Conservation (phyloP, 2,113 vertebrate genomes). For the Taxidea taxus region DNA sequence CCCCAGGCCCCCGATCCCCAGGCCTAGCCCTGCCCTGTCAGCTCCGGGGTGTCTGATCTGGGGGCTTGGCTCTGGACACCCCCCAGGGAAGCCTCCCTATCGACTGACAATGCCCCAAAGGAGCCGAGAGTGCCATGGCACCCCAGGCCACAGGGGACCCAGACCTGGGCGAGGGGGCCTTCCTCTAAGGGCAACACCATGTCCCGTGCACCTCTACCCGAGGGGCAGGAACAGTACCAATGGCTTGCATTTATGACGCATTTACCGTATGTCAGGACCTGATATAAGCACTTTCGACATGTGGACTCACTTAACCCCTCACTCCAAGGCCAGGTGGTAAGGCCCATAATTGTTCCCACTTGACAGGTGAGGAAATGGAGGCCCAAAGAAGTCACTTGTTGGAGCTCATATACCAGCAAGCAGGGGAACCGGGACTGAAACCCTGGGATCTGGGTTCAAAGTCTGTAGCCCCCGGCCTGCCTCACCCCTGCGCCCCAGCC, state of each 20-base stretch:
- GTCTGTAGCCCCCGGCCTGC: not conserved
- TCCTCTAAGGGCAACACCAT: not conserved
- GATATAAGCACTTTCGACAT: rapidly evolving
- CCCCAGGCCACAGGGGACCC: not conserved
- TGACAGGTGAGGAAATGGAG: not conserved
- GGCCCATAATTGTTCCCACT: not conserved
- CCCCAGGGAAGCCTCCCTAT: not conserved
- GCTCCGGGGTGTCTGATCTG: not conserved
- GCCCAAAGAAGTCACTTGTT: not conserved
- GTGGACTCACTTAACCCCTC: rapidly evolving
- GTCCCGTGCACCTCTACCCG: rapidly evolving
- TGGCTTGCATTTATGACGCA: rapidly evolving
- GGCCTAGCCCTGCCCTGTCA: not conserved
- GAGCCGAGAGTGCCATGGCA: not conserved
- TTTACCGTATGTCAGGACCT: not conserved
- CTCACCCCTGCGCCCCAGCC: rapidly evolving
- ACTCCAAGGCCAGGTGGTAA: not conserved
- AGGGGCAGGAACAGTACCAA: not conserved
- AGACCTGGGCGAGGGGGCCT: not conserved
- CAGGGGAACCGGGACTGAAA: not conserved
- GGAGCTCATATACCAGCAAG: not conserved
- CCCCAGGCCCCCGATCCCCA: not conserved
- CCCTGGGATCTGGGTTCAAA: not conserved
- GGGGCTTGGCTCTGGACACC: not conserved
- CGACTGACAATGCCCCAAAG: no score